Percentiles rank a stretch among this genome's conserved stretches.
These are phyloP conservation scores for Sebastes diploproa DNA, from an alignment of 2,797 vertebrate genomes.

Conservation along the genomic window DNA sequence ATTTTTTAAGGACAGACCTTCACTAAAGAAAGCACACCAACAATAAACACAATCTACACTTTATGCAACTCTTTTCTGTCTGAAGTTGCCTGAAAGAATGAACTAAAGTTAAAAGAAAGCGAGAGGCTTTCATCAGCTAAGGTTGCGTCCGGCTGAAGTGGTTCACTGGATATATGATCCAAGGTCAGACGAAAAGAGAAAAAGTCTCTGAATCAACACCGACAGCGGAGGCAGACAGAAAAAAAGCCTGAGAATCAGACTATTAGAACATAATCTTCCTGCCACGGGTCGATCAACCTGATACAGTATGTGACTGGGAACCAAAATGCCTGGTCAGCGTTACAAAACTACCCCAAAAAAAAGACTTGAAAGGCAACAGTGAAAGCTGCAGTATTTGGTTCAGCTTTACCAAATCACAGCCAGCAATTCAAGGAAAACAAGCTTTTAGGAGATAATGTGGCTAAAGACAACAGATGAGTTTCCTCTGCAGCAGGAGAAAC, in stretches of 20 bases:
- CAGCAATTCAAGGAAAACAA: background rate
- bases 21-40: background rate
- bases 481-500: background rate
- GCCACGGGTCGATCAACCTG: background rate
- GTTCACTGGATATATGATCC: slow-evolving; percentile 33
- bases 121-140: slow-evolving; percentile 12
- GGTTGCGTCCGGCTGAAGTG: slow-evolving; percentile 19
- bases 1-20: background rate
- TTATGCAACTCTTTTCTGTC: background rate
- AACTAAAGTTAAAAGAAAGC: background rate
- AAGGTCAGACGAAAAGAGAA: slow-evolving; percentile 30
- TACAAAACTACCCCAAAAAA: background rate
- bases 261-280: slow-evolving; percentile 9
- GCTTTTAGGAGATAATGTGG: background rate
- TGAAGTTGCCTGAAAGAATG: background rate
- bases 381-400: background rate
- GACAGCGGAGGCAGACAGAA: slow-evolving; percentile 10
- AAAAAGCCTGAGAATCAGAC: background rate
- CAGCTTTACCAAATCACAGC: background rate
- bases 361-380: background rate
- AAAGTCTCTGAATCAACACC: slow-evolving; percentile 15
- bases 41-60: background rate
- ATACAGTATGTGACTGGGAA: background rate
- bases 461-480: background rate
- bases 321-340: background rate